Evolutionary conservation across 2,113 vertebrate species (phyloP), one percentile per base, ranked within the genome.

Genomic region (Proterorhinus semilunaris): DNA sequence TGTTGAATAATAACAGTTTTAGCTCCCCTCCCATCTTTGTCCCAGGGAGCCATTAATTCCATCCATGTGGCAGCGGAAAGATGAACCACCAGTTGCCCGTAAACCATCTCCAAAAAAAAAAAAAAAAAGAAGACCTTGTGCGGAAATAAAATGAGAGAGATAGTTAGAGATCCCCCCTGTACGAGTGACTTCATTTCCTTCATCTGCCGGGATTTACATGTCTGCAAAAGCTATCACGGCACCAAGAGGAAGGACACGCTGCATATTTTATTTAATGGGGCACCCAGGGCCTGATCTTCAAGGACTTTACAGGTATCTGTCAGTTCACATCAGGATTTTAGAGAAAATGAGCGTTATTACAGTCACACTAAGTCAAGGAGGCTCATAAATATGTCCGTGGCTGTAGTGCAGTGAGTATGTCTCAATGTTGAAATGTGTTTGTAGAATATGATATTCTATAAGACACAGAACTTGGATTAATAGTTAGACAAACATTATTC

Each of bases 1-100:
- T 36, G 27, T 36, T 36, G 36, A 77, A 89, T 71, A 84, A 80
- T 72, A 82, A 81, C 84, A 65, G 83, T 73, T 77, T 79, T 80
- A 36, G 27, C 27, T 36, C 27, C 27, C 2, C 27, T 36, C 27
- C 27, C 27, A 3, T 36, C 83, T 83, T 68, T 74, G 78, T 84
- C 27, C 87, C 84, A 79, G 66, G 65, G 76, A 72, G 80, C 86
- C 71, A 86, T 89, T 92, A 86, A 90, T 88, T 88, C 81, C 68
- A 86, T 76, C 72, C 81, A 81, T 72, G 27, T 36, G 89, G 81
- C 81, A 75, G 82, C 69, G 75, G 82, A 86, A 86, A 87, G 79
- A 88, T 89, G 83, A 89, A 88, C 88, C 85, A 88, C 88, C 85
- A 86, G 83, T 80, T 85, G 83, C 77, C 69, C 62, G 69, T 89